phyloP scores from a whole-genome alignment of 1,140 invertebrate genomes.

The Papilio xuthus region DNA sequence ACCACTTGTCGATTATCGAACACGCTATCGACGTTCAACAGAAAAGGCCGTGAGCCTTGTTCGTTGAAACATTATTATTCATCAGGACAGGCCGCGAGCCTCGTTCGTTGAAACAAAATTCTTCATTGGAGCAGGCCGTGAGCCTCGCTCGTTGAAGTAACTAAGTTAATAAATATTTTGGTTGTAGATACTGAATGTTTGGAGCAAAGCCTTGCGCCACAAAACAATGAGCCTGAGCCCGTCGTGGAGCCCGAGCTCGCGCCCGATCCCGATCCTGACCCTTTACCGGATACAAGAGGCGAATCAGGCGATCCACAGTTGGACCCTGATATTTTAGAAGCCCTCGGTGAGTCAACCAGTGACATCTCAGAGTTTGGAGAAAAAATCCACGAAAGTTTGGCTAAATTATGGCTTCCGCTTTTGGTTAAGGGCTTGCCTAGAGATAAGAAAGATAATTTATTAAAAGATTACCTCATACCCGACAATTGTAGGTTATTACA shows the following conservation, averaged over 20 bases:
- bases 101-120: too few relatives aligned
- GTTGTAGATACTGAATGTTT: not conserved
- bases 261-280: not conserved
- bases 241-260: not conserved
- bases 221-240: not conserved
- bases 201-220: not conserved
- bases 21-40: not conserved
- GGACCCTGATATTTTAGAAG: not conserved
- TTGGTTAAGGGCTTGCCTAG: slow-evolving; percentile 40
- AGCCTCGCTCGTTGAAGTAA: not conserved
- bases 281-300: not conserved
- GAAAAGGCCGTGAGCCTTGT: not conserved
- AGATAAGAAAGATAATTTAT: not conserved
- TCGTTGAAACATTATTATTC: not conserved
- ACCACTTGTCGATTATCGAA: too few relatives aligned
- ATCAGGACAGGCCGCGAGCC: not conserved
- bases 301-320: not conserved
- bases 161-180: not conserved
- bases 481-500: not conserved
- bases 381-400: slow-evolving; percentile 42
- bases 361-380: slow-evolving; percentile 39
- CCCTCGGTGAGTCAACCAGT: not conserved
- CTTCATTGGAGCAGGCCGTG: not conserved
- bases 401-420: slow-evolving; percentile 42
- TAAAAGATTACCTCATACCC: not conserved